Evolutionary conservation across 2,113 vertebrate species (phyloP), one percentile per base, ranked within the genome.

Genomic region (Eira barbara): DNA sequence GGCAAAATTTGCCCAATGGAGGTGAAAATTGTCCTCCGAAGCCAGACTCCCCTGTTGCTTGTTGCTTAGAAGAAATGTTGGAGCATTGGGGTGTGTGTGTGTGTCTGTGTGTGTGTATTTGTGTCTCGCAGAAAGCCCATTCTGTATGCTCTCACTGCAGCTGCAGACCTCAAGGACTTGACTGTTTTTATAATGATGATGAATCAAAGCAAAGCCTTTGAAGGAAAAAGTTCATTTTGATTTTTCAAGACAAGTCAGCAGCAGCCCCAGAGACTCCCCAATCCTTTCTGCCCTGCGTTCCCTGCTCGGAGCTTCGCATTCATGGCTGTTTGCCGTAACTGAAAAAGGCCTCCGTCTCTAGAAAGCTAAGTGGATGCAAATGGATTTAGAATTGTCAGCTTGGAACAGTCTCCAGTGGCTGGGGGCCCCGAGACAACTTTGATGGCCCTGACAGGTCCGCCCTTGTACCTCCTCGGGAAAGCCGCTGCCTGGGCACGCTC

Each of bases 151-250:
- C 78, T 87, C 13, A 1, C 89, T 36, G 67, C 67, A 55, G 78
- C 81, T 47, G 79, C 73, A 71, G 87, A 85, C 96, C 84, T 96
- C 47, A 31, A 96, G 89, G 76, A 91, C 85, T 89, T 39, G 80
- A 65, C 92, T 89, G 84, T 83, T 93, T 96, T 89, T 92, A 67
- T 82, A 93, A 95, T 42, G 73, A 97, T 61, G 88, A 96, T 85
- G 94, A 97, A 94, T 86, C 52, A 71, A 96, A 91, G 78, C 73
- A 91, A 83, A 94, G 73, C 49, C 95, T 96, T 93, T 96, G 94
- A 97, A 97, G 97, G 89, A 94, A 90, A 90, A 67, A 88, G 59
- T 93, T 96, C 85, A 74, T 96, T 97, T 97, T 95, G 90, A 95
- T 95, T 97, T 95, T 96, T 94, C 76, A 78, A 96, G 94, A 92